These are phyloP conservation scores for Apis cerana DNA, from an alignment of 1,140 invertebrate genomes.

Conservation along the genomic window DNA sequence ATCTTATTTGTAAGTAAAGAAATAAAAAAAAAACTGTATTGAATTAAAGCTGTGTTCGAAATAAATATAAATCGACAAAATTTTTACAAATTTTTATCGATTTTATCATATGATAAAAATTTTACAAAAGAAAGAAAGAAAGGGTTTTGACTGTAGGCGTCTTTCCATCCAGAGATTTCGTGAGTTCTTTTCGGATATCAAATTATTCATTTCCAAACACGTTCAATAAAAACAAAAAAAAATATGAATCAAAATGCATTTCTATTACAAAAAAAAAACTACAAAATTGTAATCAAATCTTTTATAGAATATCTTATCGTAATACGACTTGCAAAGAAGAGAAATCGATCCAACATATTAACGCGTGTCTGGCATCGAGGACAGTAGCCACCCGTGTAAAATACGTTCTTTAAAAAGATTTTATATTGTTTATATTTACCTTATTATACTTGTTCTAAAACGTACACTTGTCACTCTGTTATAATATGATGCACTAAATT, in stretches of 20 bases:
- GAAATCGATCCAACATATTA: conserved; percentile 75
- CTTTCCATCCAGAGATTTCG: conserved; percentile 36
- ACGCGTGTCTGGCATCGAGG: conserved; percentile 65
- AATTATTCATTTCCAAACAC: not conserved
- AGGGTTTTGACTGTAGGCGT: conserved; percentile 16
- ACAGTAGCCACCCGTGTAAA: conserved; percentile 45
- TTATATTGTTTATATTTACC: conserved; percentile 56
- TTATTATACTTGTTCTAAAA: conserved; percentile 62
- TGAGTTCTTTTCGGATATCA: not conserved
- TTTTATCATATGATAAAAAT: not conserved
- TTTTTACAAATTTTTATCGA: not conserved
- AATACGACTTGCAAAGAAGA: conserved; percentile 63
- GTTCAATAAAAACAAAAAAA: not conserved
- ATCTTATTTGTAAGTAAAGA: not conserved
- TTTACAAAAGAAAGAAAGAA: conserved; percentile 4
- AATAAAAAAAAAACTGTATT: not conserved
- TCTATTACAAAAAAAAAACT: not conserved
- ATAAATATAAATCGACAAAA: not conserved
- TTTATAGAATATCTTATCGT: conserved; percentile 17
- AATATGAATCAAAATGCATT: not conserved
- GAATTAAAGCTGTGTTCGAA: not conserved
- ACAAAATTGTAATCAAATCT: conserved; percentile 13
- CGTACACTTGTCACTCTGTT: conserved; percentile 67
- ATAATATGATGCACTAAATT: conserved; percentile 66
- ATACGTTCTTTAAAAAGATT: not conserved